A percentile compares a stretch with the other conserved stretches of the same genome.
Evolutionary conservation across 2,888 invertebrate genomes (phyloP).

Genomic region (Byasa hedistus): DNA sequence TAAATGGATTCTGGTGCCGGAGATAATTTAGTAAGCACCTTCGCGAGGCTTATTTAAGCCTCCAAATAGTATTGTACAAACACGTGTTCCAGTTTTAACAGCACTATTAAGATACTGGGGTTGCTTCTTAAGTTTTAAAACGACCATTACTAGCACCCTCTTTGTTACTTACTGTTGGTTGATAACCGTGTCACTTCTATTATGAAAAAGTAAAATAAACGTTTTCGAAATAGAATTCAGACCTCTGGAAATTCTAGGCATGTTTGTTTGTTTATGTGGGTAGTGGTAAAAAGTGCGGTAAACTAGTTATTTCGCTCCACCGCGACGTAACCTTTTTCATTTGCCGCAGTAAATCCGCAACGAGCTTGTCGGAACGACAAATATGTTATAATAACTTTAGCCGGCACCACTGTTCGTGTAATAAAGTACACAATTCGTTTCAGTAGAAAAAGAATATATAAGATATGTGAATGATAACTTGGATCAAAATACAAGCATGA

Average conservation of each 20-base stretch:
- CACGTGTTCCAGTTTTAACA: too few relatives aligned
- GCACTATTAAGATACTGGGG: too few relatives aligned
- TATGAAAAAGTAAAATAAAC: neutral
- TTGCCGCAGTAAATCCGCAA: slow-evolving; percentile 26
- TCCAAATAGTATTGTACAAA: too few relatives aligned
- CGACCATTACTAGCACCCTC: too few relatives aligned
- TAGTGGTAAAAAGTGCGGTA: slow-evolving; percentile 17
- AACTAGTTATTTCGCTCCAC: slow-evolving; percentile 12
- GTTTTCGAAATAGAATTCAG: neutral
- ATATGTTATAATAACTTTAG: slow-evolving; percentile 29
- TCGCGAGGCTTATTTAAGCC: too few relatives aligned
- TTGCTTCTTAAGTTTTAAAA: too few relatives aligned
- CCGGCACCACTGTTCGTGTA: slow-evolving; percentile 20
- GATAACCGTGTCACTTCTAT: too few relatives aligned
- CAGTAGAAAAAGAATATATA: slow-evolving; percentile 8
- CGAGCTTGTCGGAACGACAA: slow-evolving; percentile 28
- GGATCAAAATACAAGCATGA: too few relatives aligned
- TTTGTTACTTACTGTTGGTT: too few relatives aligned
- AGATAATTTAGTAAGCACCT: too few relatives aligned
- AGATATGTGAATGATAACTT: too few relatives aligned
- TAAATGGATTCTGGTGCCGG: too few relatives aligned
- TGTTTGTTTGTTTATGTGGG: slow-evolving; percentile 19
- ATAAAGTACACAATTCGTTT: slow-evolving; percentile 24
- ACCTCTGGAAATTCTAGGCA: neutral
- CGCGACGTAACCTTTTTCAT: slow-evolving; percentile 26